A percentile compares a stretch with the other conserved stretches of the same genome.
Evolutionary conservation across 2,888 invertebrate genomes (phyloP).

Genomic region (Ormia ochracea): DNA sequence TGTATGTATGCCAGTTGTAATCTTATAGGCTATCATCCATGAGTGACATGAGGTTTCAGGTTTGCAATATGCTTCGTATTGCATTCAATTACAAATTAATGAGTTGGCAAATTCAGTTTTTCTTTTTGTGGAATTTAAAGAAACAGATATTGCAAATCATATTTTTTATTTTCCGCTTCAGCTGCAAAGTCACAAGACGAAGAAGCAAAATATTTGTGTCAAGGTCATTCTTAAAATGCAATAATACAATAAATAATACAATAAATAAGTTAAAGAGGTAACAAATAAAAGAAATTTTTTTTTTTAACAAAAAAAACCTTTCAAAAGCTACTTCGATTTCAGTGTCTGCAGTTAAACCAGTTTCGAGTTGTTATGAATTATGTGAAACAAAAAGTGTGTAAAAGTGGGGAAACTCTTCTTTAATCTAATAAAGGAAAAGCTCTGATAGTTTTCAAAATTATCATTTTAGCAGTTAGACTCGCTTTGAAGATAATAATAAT

Average conservation of each 20-base stretch:
- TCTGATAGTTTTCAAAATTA: too few species aligned
- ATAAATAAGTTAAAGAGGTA: too few species aligned
- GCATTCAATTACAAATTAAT: background rate
- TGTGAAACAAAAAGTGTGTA: background rate
- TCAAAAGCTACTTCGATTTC: background rate
- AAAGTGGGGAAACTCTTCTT: too few species aligned
- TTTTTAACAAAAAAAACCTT: background rate
- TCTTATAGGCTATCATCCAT: background rate
- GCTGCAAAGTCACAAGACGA: background rate
- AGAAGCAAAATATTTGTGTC: conserved; percentile 29
- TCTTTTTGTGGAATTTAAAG: background rate
- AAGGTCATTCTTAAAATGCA: conserved; percentile 29
- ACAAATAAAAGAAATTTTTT: background rate
- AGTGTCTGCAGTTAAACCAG: background rate
- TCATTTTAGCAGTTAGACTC: too few species aligned
- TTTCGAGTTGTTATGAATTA: background rate
- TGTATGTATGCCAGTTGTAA: background rate
- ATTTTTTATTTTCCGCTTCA: background rate
- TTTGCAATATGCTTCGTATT: conserved; percentile 8
- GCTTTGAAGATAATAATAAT: too few species aligned
- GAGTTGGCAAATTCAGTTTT: conserved; percentile 1
- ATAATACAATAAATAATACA: background rate
- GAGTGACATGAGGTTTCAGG: conserved; percentile 15
- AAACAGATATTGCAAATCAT: background rate
- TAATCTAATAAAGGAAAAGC: too few species aligned